Evolutionary conservation across 2,113 vertebrate species (phyloP), one percentile per base, ranked within the genome.

Genomic region (Paracanthobrama guichenoti): DNA sequence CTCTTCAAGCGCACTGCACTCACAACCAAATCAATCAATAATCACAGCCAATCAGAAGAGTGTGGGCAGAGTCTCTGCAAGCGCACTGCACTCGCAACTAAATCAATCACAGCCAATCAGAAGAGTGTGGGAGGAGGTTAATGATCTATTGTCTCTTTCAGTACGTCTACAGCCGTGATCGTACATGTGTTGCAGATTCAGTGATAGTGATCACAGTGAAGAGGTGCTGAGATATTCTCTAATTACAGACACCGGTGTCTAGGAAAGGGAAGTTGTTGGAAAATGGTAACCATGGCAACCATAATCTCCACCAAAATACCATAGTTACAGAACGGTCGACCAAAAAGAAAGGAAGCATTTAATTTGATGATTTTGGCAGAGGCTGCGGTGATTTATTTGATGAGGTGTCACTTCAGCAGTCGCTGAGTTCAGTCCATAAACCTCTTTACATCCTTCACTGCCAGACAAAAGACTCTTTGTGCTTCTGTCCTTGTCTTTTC

Each of bases 391-490:
- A 69, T 69, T 69, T 9, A 2, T 69, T 69, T 69, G 39, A 69
- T 69, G 5, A 69, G 35, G 31, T 69, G 66, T 69, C 28, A 2
- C 10, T 67, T 8, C 28, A 35, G 66, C 5, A 20, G 53, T 0
- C 35, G 4, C 28, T 31, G 48, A 53, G 50, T 18, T 35, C 8
- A 9, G 3, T 35, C 62, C 16, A 1, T 9, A 67, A 67, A 67
- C 64, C 3, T 66, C 12, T 6, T 62, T 64, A 16, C 26, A 3
- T 66, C 60, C 24, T 13, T 28, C 62, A 9, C 28, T 1, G 64
- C 12, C 10, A 44, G 69, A 72, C 8, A 39, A 55, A 73, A 82
- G 86, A 85, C 86, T 84, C 69, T 86, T 76, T 60, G 24, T 31
- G 44, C 22, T 44, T 71, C 75, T 83, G 55, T 79, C 18, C 55